Base-by-base conservation (phyloP, 1,140 invertebrate species). In the Drosophila subobscura region DNA sequence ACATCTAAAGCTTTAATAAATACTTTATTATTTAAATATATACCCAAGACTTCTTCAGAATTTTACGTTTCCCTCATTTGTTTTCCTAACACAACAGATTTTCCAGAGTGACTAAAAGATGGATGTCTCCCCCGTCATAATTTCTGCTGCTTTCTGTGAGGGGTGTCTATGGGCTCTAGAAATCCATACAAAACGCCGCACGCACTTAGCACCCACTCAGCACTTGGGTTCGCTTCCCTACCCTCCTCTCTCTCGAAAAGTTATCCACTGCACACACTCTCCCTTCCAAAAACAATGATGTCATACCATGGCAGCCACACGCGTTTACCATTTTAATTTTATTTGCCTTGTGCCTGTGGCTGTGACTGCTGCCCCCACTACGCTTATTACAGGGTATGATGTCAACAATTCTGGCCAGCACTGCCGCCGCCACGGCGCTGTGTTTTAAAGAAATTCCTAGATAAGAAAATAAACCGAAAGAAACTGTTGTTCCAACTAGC, bases 141-240 rank as follows among this genome's bases (percentile, higher is more conserved):
- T 10, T 37, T 52, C 50, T 12, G 14, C 12, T 52, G 50, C 8
- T 33, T 37, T 37, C 3, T 12, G 46, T 20, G 16, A 20, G 50
- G 29, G 50, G 29, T 37, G 50, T 37, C 44, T 5, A 8, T 65
- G 29, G 37, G 45, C 54, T 70, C 33, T 56, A 33, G 16, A 49
- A 56, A 59, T 55, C n/a, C 40, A 52, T 47, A 46, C 41, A 60
- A 72, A 23, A 54, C 33, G 33, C 71, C 58, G 49, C 63, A 83
- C 79, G 70, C 79, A 83, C 74, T 81, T 81, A 60, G 27, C 79
- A 79, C 72, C 61, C 79, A 83, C 76, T 83, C 79, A 71, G 77
- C 78, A 80, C 67, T 80, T 47, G 56, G 50, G 10, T 14, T n/a
- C 46, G 27, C 67, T 46, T 42, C 56, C 57, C 25, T 10, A 53